Evolutionary conservation across 2,113 vertebrate genomes (phyloP).

Genomic region (Neolamprologus modestus): DNA sequence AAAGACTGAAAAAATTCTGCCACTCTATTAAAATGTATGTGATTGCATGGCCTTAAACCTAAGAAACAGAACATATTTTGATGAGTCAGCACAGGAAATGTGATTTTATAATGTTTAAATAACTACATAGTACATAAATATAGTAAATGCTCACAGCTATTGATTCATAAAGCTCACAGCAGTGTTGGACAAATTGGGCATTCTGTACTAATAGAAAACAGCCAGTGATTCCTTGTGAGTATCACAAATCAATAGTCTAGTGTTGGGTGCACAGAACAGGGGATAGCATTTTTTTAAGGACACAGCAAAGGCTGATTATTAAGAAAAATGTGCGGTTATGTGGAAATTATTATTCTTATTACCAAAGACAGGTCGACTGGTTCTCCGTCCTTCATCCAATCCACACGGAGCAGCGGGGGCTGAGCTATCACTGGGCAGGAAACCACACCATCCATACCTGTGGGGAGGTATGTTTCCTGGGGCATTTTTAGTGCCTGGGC

Average conservation of each 20-base stretch:
- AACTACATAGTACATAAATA: neutral
- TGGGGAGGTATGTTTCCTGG: constrained; percentile 78
- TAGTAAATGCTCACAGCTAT: neutral
- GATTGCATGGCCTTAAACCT: neutral
- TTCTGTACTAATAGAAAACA: neutral
- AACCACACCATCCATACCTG: constrained; percentile 81
- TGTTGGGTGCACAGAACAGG: neutral
- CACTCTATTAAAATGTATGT: constrained; percentile 10
- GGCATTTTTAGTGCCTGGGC: constrained; percentile 80
- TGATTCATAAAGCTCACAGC: neutral
- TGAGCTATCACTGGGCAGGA: constrained; percentile 76
- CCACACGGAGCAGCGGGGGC: constrained; percentile 80
- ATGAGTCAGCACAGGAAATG: neutral
- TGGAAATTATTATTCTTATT: neutral
- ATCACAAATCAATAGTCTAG: neutral
- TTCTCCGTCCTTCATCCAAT: constrained; percentile 84
- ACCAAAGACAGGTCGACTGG: constrained; percentile 82
- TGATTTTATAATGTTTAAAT: neutral
- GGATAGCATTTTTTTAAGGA: neutral
- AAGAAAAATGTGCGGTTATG: neutral
- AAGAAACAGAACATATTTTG: neutral
- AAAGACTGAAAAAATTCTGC: neutral
- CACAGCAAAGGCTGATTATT: neutral
- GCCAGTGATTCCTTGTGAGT: neutral
- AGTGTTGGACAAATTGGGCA: neutral